Percentiles rank a stretch among this genome's conserved stretches.
phyloP scores from a whole-genome alignment of 2,797 vertebrate species.

The Erpetoichthys calabaricus region DNA sequence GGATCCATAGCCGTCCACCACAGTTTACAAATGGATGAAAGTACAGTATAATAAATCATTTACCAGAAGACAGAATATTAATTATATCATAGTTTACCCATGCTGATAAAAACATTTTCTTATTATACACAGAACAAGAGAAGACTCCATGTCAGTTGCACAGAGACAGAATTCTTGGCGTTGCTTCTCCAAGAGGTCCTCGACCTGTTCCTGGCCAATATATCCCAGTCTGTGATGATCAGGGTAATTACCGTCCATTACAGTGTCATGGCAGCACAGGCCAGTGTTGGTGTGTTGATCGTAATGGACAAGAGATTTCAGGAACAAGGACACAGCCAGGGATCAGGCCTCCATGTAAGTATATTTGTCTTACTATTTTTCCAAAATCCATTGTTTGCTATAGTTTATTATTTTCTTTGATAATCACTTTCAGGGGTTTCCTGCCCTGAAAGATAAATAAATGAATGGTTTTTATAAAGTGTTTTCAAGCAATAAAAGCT shows the following conservation, averaged over 20 bases:
- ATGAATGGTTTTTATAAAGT: no score
- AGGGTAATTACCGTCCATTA: slow-evolving; percentile 60
- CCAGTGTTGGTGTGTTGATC: slow-evolving; percentile 86
- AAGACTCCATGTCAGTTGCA: slow-evolving; percentile 70
- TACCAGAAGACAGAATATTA: no score
- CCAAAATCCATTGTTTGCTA: no score
- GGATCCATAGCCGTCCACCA: no score
- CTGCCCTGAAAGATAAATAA: not conserved
- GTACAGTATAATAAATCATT: no score
- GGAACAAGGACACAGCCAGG: slow-evolving; percentile 59
- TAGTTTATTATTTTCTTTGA: no score
- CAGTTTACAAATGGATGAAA: no score
- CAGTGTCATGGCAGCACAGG: slow-evolving; percentile 71
- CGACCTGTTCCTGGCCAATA: slow-evolving; percentile 45
- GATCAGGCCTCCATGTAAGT: slow-evolving; percentile 75
- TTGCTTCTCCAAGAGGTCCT: slow-evolving; percentile 27
- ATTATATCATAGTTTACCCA: no score
- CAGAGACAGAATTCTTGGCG: slow-evolving; percentile 47
- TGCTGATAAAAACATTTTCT: no score
- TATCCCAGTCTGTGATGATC: slow-evolving; percentile 66
- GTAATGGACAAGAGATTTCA: slow-evolving; percentile 63
- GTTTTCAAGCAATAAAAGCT: no score
- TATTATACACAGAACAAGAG: slow-evolving; percentile 37
- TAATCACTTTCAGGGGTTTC: not conserved
- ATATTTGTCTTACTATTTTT: not conserved